phyloP scores from a whole-genome alignment of 1,140 invertebrate genomes.

The Brachionus calyciflorus region DNA sequence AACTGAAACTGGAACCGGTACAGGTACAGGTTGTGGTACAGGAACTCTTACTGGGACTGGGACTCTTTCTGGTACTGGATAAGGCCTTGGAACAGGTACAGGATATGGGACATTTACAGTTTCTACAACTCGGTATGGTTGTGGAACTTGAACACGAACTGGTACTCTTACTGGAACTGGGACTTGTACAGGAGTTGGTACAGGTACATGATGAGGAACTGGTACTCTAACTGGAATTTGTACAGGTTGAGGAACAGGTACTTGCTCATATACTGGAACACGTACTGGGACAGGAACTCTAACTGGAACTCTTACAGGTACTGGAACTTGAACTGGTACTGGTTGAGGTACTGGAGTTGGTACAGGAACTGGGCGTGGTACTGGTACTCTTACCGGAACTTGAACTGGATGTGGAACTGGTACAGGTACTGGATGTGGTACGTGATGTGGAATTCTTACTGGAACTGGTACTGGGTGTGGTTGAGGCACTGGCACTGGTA shows the following conservation, averaged over 20 bases:
- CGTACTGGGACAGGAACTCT: background rate
- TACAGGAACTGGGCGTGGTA: background rate
- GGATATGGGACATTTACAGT: background rate
- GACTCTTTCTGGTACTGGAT: conserved; percentile 7
- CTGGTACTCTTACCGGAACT: background rate
- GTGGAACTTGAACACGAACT: conserved; percentile 13
- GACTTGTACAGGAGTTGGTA: background rate
- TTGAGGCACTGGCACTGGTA: background rate
- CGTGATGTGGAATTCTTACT: background rate
- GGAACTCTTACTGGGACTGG: conserved; percentile 5
- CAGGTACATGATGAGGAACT: background rate
- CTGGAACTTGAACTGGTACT: background rate
- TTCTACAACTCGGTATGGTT: conserved; percentile 15
- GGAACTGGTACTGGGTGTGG: background rate
- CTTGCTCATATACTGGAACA: background rate
- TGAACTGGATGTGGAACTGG: background rate
- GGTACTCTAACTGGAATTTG: background rate
- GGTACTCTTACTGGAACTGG: background rate
- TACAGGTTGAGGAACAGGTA: background rate
- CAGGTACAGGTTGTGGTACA: background rate
- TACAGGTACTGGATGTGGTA: background rate
- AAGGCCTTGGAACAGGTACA: background rate
- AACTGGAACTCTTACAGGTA: background rate
- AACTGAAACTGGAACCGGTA: background rate
- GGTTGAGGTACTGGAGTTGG: background rate